Conservation (phyloP, 2,888 invertebrate genomes). For the Mesorhabditis spiculigera region DNA sequence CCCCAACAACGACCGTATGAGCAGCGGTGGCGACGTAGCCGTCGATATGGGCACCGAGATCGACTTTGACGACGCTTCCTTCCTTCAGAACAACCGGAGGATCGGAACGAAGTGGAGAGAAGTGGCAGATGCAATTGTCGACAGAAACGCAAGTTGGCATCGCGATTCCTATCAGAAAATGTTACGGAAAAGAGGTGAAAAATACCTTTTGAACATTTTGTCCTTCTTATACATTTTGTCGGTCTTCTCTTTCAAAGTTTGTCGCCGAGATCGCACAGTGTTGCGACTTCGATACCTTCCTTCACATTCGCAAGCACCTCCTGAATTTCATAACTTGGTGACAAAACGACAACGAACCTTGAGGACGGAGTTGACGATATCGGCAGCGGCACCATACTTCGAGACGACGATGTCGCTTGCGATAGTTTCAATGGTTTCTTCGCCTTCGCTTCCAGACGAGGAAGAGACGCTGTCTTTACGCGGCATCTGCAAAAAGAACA, state of each 20-base stretch:
- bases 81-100: slow-evolving; percentile 64
- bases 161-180: slow-evolving; percentile 68
- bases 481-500: slow-evolving; percentile 26
- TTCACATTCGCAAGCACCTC: slow-evolving; percentile 75
- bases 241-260: slow-evolving; percentile 79
- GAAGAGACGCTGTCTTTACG: slow-evolving; percentile 41
- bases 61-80: slow-evolving; percentile 86
- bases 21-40: slow-evolving; percentile 97
- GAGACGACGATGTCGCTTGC: slow-evolving; percentile 97
- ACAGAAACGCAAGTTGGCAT: slow-evolving; percentile 98
- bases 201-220: slow-evolving; percentile 82
- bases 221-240: slow-evolving; percentile 95
- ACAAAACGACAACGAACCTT: slow-evolving; percentile 63
- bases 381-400: slow-evolving; percentile 98
- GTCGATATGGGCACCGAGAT: slow-evolving; percentile 96
- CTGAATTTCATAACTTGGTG: slow-evolving; percentile 11
- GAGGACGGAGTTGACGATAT: slow-evolving; percentile 77
- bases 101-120: slow-evolving; percentile 90
- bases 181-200: background rate
- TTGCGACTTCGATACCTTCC: slow-evolving; percentile 80
- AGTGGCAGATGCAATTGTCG: slow-evolving; percentile 99
- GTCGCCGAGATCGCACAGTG: slow-evolving; percentile 89
- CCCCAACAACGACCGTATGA: slow-evolving; percentile 86
- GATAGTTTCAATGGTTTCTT: slow-evolving; percentile 89
- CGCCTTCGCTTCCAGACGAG: slow-evolving; percentile 76